These are phyloP conservation scores for Caenorhabditis macrosperma DNA, from an alignment of 2,888 invertebrate genomes.

Conservation along the genomic window DNA sequence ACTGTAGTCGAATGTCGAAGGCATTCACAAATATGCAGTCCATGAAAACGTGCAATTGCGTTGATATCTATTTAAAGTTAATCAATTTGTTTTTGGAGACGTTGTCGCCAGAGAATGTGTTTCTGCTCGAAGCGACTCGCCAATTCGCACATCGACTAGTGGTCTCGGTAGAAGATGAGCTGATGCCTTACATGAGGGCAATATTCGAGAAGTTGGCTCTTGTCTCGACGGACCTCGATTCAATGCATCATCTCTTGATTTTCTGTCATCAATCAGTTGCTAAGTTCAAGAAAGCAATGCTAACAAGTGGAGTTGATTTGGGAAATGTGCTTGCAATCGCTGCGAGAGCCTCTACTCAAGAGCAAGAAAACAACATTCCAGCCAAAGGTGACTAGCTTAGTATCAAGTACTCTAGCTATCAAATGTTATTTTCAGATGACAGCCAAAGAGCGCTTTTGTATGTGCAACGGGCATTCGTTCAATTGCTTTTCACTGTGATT, in stretches of 20 bases:
- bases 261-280: conserved; percentile 84
- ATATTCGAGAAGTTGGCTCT: conserved; percentile 52
- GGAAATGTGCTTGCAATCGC: conserved; percentile 63
- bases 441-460: conserved; percentile 62
- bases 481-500: conserved; percentile 61
- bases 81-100: conserved; percentile 69
- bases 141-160: conserved; percentile 83
- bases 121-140: conserved; percentile 82
- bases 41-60: conserved; percentile 83
- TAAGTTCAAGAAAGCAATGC: conserved; percentile 82
- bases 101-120: conserved; percentile 57
- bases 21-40: conserved; percentile 83
- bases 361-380: conserved; percentile 41
- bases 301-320: conserved; percentile 63
- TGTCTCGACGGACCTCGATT: conserved; percentile 75
- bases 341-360: conserved; percentile 57
- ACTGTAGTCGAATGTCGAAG: conserved; percentile 84
- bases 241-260: conserved; percentile 83
- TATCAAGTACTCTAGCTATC: not conserved
- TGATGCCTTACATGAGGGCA: conserved; percentile 81
- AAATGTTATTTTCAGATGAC: too few relatives aligned
- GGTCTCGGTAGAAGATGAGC: conserved; percentile 83
- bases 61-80: conserved; percentile 82
- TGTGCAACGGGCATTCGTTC: conserved; percentile 65
- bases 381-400: conserved; percentile 42